These are phyloP conservation scores for Drosophila macrospina DNA, from an alignment of 2,888 invertebrate genomes.

Conservation along the genomic window DNA sequence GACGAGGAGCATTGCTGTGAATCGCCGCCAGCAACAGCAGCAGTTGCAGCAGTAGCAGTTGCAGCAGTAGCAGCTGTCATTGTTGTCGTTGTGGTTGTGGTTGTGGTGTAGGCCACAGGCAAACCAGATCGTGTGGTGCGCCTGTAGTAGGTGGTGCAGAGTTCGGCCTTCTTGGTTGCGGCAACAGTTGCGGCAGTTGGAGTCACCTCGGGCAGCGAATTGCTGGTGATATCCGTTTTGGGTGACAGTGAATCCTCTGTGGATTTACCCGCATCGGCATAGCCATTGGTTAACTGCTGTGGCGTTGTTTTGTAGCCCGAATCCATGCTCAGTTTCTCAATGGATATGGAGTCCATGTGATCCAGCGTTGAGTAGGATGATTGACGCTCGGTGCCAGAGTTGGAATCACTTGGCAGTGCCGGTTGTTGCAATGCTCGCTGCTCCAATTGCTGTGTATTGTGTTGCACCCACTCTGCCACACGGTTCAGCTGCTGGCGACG, in stretches of 20 bases:
- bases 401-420: conserved; percentile 63
- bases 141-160: conserved; percentile 80
- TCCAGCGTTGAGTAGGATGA: conserved; percentile 81
- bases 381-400: conserved; percentile 73
- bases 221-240: conserved; percentile 77
- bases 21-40: conserved; percentile 12
- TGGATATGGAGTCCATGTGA: conserved; percentile 83
- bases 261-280: conserved; percentile 73
- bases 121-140: conserved; percentile 81
- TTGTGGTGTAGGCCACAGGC: conserved; percentile 79
- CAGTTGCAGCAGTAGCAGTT: background rate
- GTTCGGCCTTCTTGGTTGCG: conserved; percentile 60
- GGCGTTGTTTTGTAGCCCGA: conserved; percentile 85
- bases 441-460: conserved; percentile 87
- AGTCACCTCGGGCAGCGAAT: conserved; percentile 56
- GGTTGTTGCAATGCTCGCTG: conserved; percentile 71
- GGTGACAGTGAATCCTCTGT: conserved; percentile 82
- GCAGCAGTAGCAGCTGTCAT: background rate
- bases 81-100: conserved; percentile 35
- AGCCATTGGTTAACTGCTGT: conserved; percentile 77
- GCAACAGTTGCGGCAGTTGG: conserved; percentile 3
- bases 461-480: conserved; percentile 92
- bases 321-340: conserved; percentile 84
- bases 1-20: conserved; percentile 59
- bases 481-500: conserved; percentile 89